Percentiles rank a stretch among this genome's conserved stretches.
Evolutionary conservation across 2,888 invertebrate species (phyloP).

Genomic region (Nudaria mundana): DNA sequence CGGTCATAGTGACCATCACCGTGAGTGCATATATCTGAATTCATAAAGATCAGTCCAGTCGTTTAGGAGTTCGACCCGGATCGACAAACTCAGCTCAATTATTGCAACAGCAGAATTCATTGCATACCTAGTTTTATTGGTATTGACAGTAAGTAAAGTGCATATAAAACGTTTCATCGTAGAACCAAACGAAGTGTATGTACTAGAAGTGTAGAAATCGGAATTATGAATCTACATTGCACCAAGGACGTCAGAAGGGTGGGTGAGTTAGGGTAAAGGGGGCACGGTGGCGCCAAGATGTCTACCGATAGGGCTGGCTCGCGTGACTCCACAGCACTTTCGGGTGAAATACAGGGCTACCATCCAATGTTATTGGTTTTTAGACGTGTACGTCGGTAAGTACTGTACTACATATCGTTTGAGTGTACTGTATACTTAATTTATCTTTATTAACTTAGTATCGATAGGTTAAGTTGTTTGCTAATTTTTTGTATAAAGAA

Average conservation of each 20-base stretch:
- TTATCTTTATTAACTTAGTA: neutral
- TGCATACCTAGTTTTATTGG: too few relatives aligned
- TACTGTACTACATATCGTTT: neutral
- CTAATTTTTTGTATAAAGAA: too few relatives aligned
- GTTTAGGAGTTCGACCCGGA: too few relatives aligned
- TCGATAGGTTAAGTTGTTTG: neutral
- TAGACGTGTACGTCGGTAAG: conserved; percentile 5
- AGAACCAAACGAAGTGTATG: too few relatives aligned
- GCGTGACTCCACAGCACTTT: conserved; percentile 47
- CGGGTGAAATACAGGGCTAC: conserved; percentile 39
- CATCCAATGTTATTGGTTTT: conserved; percentile 31
- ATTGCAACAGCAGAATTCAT: too few relatives aligned
- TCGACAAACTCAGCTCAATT: too few relatives aligned
- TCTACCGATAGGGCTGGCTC: conserved; percentile 56
- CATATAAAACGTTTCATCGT: too few relatives aligned
- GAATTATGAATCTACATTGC: conserved; percentile 41
- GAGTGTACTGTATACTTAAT: neutral
- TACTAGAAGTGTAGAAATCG: conserved; percentile 25
- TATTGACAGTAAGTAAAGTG: too few relatives aligned
- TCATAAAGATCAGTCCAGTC: too few relatives aligned
- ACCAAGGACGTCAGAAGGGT: conserved; percentile 36
- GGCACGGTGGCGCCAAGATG: conserved; percentile 52
- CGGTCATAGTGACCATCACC: too few relatives aligned
- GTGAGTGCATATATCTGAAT: too few relatives aligned
- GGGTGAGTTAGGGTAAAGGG: conserved; percentile 19